These are phyloP conservation scores for Xanthia togata DNA, from an alignment of 2,888 invertebrate species.

Conservation along the genomic window DNA sequence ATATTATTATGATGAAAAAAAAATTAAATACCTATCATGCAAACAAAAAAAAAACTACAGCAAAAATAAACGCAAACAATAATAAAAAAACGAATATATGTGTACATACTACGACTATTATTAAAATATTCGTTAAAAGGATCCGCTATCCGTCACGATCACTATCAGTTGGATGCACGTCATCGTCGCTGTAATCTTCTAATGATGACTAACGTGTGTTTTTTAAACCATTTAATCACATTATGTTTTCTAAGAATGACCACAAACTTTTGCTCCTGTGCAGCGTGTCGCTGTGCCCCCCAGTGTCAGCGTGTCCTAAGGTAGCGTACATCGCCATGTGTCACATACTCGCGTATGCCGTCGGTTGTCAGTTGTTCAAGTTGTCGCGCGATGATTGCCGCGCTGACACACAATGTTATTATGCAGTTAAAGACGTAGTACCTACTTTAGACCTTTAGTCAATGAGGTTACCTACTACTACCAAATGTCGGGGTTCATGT, in stretches of 20 bases:
- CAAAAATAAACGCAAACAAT: no score
- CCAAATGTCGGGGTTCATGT: not conserved
- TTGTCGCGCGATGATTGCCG: not conserved
- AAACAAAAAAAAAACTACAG: no score
- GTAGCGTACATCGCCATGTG: not conserved
- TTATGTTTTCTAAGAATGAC: not conserved
- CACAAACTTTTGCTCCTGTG: not conserved
- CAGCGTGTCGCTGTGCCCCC: not conserved
- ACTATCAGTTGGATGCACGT: conserved; percentile 3
- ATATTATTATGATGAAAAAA: no score
- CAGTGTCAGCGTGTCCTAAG: not conserved
- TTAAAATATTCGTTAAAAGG: not conserved
- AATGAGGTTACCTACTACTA: not conserved
- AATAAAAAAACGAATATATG: not conserved
- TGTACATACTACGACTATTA: conserved; percentile 15
- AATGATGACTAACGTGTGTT: conserved; percentile 1
- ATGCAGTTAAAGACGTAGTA: not conserved
- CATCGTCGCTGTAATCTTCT: not conserved
- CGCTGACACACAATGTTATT: conserved; percentile 9
- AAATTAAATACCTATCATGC: no score
- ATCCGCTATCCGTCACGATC: conserved; percentile 22
- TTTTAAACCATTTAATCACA: not conserved
- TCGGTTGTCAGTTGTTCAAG: conserved; percentile 26
- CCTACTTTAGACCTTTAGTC: no score
- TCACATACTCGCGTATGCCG: not conserved